phyloP scores from a whole-genome alignment of 2,113 vertebrate species.

The Ameiurus melas region DNA sequence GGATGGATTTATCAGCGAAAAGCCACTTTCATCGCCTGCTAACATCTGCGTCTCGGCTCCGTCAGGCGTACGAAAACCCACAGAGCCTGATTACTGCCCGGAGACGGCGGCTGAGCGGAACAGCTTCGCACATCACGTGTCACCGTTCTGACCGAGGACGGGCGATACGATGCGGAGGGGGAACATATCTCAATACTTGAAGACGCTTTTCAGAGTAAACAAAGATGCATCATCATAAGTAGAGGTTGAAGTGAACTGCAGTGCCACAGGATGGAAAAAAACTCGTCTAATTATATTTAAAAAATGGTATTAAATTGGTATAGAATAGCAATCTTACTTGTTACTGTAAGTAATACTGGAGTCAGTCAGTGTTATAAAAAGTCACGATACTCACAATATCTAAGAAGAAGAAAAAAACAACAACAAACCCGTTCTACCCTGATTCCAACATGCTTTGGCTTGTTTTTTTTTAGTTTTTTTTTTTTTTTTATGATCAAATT shows the following conservation, averaged over 20 bases:
- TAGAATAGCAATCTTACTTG: background rate
- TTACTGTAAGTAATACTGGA: background rate
- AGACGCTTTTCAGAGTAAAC: constrained; percentile 4
- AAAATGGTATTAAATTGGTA: background rate
- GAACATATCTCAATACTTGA: background rate
- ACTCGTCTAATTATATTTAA: background rate
- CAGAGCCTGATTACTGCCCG: background rate
- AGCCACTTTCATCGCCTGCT: background rate
- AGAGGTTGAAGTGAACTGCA: background rate
- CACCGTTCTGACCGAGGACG: background rate
- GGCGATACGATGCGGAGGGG: background rate
- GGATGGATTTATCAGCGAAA: constrained; percentile 23
- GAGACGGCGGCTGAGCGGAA: background rate
- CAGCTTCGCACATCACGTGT: background rate
- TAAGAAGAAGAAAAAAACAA: background rate
- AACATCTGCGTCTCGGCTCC: background rate
- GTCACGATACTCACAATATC: background rate
- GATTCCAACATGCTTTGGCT: background rate
- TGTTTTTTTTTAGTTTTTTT: background rate
- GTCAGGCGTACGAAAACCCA: background rate
- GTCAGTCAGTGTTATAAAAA: background rate
- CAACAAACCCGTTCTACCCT: background rate
- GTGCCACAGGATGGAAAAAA: background rate
- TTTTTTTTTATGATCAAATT: background rate
- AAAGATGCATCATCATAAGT: background rate